These are phyloP conservation scores for Sula dactylatra DNA, from an alignment of 2,113 vertebrate genomes.

Conservation along the genomic window DNA sequence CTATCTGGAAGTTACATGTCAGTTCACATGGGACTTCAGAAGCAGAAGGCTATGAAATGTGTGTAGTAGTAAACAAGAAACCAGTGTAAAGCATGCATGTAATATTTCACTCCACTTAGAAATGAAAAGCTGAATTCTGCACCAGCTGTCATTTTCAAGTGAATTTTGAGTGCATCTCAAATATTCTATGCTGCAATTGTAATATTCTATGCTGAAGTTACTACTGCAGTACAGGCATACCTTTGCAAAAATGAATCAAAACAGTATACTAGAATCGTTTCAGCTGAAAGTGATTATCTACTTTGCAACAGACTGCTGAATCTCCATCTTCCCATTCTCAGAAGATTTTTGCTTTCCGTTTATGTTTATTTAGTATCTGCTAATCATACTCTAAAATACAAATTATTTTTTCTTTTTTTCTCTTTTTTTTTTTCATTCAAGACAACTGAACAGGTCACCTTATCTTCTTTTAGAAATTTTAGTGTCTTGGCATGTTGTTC, in stretches of 20 bases:
- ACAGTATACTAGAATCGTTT: neutral
- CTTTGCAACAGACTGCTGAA: neutral
- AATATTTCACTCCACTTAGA: neutral
- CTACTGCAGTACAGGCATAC: neutral
- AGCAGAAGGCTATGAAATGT: neutral
- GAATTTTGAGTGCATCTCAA: neutral
- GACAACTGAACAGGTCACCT: neutral
- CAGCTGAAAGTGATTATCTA: neutral
- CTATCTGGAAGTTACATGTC: neutral
- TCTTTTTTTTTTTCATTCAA: neutral
- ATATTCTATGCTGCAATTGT: neutral
- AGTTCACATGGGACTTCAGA: neutral
- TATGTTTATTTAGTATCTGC: neutral
- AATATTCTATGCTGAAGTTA: neutral
- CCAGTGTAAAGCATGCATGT: neutral
- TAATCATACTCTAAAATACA: neutral
- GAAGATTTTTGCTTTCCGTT: neutral
- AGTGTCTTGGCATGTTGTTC: neutral
- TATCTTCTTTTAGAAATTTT: neutral
- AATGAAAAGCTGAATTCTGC: neutral
- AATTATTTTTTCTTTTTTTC: neutral
- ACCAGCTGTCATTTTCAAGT: neutral
- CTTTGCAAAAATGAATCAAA: neutral
- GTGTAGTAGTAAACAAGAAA: neutral
- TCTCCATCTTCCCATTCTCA: neutral